Conservation (phyloP, 2,113 vertebrate genomes). For the Camelus dromedarius region DNA sequence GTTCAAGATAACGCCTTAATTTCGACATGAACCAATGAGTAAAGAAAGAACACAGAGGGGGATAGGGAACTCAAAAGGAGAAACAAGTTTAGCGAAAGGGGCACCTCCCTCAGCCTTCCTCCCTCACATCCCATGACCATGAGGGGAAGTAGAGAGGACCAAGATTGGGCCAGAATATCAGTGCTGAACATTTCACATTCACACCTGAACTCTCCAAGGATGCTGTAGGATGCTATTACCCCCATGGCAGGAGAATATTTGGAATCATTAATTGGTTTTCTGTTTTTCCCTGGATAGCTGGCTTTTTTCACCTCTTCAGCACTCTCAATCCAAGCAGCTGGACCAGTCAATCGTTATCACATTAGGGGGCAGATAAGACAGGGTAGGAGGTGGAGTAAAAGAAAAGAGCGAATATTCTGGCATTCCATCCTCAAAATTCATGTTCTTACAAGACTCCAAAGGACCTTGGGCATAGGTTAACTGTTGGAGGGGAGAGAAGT, state of each 20-base stretch:
- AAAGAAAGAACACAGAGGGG: neutral
- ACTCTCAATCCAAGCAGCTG: slow-evolving; percentile 47
- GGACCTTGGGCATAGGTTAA: slow-evolving; percentile 8
- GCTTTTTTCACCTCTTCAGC: slow-evolving; percentile 20
- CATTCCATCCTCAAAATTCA: neutral
- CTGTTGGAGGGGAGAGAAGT: neutral
- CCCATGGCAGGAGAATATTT: slow-evolving; percentile 11
- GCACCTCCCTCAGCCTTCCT: neutral
- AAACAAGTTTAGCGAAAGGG: neutral
- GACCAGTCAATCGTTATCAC: slow-evolving; percentile 28
- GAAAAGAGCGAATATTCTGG: neutral
- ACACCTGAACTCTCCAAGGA: neutral
- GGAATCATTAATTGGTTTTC: slow-evolving; percentile 66
- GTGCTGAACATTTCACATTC: neutral
- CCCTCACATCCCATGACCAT: neutral
- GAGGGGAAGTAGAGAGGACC: neutral
- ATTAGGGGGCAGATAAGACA: slow-evolving; percentile 14
- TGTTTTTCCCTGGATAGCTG: slow-evolving; percentile 32
- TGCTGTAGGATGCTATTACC: slow-evolving; percentile 27
- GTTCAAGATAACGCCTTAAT: neutral
- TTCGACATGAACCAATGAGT: neutral
- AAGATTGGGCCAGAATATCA: neutral
- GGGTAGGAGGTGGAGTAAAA: neutral
- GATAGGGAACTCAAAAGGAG: neutral
- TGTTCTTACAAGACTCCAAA: slow-evolving; percentile 43